Base-by-base conservation (phyloP, 1,140 invertebrate genomes). In the Drosophila arizonae region DNA sequence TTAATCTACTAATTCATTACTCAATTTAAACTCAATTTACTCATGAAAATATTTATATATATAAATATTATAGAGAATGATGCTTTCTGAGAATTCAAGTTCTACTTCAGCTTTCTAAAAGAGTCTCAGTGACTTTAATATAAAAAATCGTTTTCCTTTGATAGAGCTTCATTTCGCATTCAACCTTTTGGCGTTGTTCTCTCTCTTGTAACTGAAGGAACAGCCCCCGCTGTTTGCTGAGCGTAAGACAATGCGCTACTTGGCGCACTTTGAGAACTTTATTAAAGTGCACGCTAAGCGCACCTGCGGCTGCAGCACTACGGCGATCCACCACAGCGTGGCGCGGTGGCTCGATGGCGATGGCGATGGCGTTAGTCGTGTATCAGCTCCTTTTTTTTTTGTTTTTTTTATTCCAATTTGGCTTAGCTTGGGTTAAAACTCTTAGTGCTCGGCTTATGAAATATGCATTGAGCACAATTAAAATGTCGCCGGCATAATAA, bases 391-490 rank as follows among this genome's bases (percentile, higher is more conserved):
- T 15, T 21, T 21, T 54, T 62, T 67, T 62, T 46, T 15, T 21
- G 9, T 54, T 62, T 67, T 62, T 46, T 54, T 62, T 67, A 56
- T 62, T 72, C 60, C 61, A 69, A 43, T 60, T 67, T 67, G 77
- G 48, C 52, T 81, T 75, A 78, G 79, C 46, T 67, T 45, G 51
- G 51, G 63, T 55, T 57, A 60, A 54, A 66, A 60, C 48, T 67
- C 70, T 68, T 46, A 50, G 64, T 30, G 21, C 56, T 41, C 10
- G 50, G 66, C 58, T 74, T 71, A 86, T 86, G 63, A 78, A 86
- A 75, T 73, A 81, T 78, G 67, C 76, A 86, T 63, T 62, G 39
- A 54, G 67, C 77, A 64, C 82, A 86, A 86, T 76, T 76, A 86
- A 77, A 80, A 78, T 75, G 56, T 65, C 69, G 62, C 26, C 61